Evolutionary conservation across 2,113 vertebrate genomes (phyloP), one percentile per base, ranked within the genome.

Genomic region (Vicugna pacos): DNA sequence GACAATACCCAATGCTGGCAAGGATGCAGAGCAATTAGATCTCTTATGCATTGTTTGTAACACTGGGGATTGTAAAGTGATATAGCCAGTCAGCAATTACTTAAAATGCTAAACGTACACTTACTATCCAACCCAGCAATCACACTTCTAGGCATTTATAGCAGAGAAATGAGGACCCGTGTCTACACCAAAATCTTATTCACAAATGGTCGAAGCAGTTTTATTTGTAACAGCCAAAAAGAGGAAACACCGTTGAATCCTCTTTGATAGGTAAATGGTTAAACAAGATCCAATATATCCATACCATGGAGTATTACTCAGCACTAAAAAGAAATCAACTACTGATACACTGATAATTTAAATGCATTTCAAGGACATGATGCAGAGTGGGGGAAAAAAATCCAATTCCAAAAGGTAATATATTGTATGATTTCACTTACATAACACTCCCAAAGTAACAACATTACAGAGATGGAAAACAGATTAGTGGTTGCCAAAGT

Each of bases 71-170:
- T 62, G 26, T 75, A 93, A 91, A 89, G 92, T 17, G 8, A n/a
- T 56, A 82, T 6, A 58, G 48, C 22, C 16, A 65, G 20, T 85
- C 10, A 8, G 20, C 9, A 56, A 46, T 72, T 80, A 81, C 26
- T 85, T 46, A 28, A 82, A 92, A 89, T 56, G 30, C 65, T 82
- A 81, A 77, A 42, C 22, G 76, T 52, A 62, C 8, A 56, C 26
- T 82, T 82, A 62, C 7, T 38, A 84, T 32, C n/a, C 14, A 30
- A 64, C 9, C 42, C 46, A 92, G 30, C 14, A 89, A 54, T 72
- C 14, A 75, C 13, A 92, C 65, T 89, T 48, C 17, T 69, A 94
- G 52, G 60, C 52, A 87, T 85, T 92, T 89, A 91, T 30, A 46
- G 17, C 54, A 79, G 11, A 72, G n/a, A 95, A 91, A 91, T 64